Base-by-base conservation (phyloP, 2,888 invertebrate genomes). In the Sarcophaga subvicina region DNA sequence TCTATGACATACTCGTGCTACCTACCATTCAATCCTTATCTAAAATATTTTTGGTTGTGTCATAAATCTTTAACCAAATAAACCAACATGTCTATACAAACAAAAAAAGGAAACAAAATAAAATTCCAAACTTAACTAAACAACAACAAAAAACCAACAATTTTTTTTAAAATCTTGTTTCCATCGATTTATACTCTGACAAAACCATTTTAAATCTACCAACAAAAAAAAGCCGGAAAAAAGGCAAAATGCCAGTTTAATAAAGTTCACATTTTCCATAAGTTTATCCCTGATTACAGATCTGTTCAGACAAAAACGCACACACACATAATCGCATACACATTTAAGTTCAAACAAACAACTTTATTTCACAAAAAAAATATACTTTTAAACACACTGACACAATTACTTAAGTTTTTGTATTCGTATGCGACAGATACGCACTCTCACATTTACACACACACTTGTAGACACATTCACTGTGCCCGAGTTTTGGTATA, bases 251-350 rank as follows among this genome's bases (percentile, higher is more conserved):
- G 49, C 54, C 22, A 62, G 63, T 76, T 84, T 76, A 84, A 80
- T 66, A 80, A 84, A 80, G 75, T 76, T 76, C 22, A 80, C 27
- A 22, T 66, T 84, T 76, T 80, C 66, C 66, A 22, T 71, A 80
- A 81, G 73, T 73, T 80, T 73, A 75, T 79, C 60, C 75, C 27
- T 59, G 75, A 80, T 78, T 80, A 67, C 17, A 69, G 11, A 79
- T 79, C 71, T 37, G 37, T 37, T 37, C 37, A 70, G 11, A 60
- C 59, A 60, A 37, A 37, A 37, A 37, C 37, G 37, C 37, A 37
- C 37, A 6, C 37, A 6, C 27, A 27, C 22, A 22, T 45, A 49
- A 62, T 27, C 45, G 12, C 47, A 47, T 4, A 12, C 69, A 11
- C 8, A 49, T 14, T 60, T 45, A 37, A 22, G 14, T 37, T 37